Percentiles rank a stretch among this genome's conserved stretches.
Conservation (phyloP, 2,797 vertebrate species). For the Enteromius fasciolatus region DNA sequence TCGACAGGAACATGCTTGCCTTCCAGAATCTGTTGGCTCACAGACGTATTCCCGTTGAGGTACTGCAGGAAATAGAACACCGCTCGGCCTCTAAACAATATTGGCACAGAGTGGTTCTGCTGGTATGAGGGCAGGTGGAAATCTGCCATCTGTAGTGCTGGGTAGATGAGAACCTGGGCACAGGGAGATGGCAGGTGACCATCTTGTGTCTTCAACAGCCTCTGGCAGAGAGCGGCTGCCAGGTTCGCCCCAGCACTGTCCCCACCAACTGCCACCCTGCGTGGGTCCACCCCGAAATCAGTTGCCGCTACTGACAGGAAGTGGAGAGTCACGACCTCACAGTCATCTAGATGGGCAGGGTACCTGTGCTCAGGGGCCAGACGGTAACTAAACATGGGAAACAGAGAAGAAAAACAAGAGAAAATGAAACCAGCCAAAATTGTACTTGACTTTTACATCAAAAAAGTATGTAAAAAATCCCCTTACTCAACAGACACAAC, state of each 20-base stretch:
- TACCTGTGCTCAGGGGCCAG: conserved; percentile 80
- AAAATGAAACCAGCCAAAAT: neutral
- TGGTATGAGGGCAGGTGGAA: conserved; percentile 86
- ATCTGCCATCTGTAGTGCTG: conserved; percentile 78
- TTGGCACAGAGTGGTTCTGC: conserved; percentile 78
- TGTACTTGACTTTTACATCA: neutral
- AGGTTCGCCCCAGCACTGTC: conserved; percentile 84
- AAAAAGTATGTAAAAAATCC: conserved; percentile 30
- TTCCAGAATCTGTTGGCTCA: conserved; percentile 62
- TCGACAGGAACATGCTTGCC: conserved; percentile 75
- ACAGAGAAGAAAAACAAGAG: neutral
- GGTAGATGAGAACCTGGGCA: conserved; percentile 86
- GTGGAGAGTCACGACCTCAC: conserved; percentile 74
- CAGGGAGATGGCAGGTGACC: conserved; percentile 78
- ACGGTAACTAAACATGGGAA: conserved; percentile 47
- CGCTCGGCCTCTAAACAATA: conserved; percentile 71
- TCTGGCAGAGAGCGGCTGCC: conserved; percentile 76
- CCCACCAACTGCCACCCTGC: conserved; percentile 78
- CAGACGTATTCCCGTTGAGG: conserved; percentile 65
- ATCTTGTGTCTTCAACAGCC: conserved; percentile 67
- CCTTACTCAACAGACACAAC: conserved; percentile 83
- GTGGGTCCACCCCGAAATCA: conserved; percentile 78
- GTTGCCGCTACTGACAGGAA: conserved; percentile 79
- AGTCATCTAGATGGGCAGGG: conserved; percentile 77
- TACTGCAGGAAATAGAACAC: conserved; percentile 73